phyloP scores from a whole-genome alignment of 2,888 invertebrate species.

The Muscina levida region DNA sequence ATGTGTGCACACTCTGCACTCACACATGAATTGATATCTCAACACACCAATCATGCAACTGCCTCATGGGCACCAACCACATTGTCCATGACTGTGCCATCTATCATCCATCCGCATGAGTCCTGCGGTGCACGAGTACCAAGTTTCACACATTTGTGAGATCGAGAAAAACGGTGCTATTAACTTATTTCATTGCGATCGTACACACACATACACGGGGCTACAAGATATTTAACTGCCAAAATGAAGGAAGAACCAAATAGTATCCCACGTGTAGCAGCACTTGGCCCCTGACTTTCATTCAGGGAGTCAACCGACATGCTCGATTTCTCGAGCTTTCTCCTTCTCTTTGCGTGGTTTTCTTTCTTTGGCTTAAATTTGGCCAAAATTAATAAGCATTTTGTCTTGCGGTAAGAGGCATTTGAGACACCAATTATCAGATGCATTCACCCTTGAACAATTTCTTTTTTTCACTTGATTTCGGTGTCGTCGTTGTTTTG shows the following conservation, averaged over 20 bases:
- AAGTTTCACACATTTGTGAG: conserved; percentile 35
- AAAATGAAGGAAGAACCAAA: too few relatives aligned
- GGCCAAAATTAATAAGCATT: conserved; percentile 50
- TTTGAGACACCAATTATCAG: conserved; percentile 77
- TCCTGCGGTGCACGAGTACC: not conserved
- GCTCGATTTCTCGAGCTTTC: not conserved
- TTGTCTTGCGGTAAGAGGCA: conserved; percentile 66
- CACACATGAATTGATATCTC: too few relatives aligned
- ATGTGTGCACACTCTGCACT: too few relatives aligned
- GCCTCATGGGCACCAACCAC: too few relatives aligned
- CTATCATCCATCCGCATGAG: too few relatives aligned
- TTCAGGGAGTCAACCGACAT: conserved; percentile 9
- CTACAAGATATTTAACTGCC: too few relatives aligned
- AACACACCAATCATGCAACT: too few relatives aligned
- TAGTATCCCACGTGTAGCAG: too few relatives aligned
- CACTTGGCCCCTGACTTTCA: conserved; percentile 5
- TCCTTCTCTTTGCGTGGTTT: conserved; percentile 27
- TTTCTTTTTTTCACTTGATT: conserved; percentile 47
- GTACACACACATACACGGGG: not conserved
- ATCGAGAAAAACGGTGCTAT: conserved; percentile 68
- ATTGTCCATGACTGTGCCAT: too few relatives aligned
- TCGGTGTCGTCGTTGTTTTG: conserved; percentile 39
- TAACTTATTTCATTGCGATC: conserved; percentile 67
- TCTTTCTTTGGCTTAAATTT: conserved; percentile 37
- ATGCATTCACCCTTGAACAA: conserved; percentile 71